A percentile compares a stretch with the other conserved stretches of the same genome.
phyloP scores from a whole-genome alignment of 2,113 vertebrate species.

The Ophiodon elongatus region DNA sequence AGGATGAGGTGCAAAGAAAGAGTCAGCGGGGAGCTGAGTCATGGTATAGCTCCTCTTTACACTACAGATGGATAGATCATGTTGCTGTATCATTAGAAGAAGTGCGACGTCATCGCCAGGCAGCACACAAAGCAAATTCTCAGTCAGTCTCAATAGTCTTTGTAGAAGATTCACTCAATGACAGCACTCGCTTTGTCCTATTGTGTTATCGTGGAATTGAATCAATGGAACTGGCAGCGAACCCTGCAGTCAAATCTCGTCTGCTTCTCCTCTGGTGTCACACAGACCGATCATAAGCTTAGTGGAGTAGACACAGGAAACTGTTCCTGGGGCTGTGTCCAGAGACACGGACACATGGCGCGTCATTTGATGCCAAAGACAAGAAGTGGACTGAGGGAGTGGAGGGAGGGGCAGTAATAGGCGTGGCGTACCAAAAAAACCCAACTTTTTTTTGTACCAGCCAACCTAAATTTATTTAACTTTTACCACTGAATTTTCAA shows the following conservation, averaged over 20 bases:
- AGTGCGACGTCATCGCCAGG: neutral
- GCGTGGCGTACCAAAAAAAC: too few species aligned
- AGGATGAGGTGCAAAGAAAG: neutral
- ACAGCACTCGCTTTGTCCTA: neutral
- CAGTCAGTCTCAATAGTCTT: neutral
- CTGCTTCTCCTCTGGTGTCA: neutral
- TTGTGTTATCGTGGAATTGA: neutral
- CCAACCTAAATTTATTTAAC: too few species aligned
- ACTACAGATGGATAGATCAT: neutral
- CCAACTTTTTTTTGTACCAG: too few species aligned
- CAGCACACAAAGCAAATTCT: neutral
- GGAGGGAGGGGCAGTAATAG: too few species aligned
- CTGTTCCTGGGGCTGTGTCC: slow-evolving; percentile 8
- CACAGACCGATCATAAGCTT: neutral
- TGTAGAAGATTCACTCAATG: neutral
- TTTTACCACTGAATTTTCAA: too few species aligned
- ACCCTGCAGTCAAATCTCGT: neutral
- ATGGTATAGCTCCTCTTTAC: neutral
- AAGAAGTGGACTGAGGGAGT: too few species aligned
- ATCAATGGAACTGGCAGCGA: neutral
- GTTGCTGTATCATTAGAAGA: neutral
- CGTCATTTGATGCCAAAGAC: neutral
- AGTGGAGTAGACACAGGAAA: neutral
- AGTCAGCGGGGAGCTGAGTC: slow-evolving; percentile 1
- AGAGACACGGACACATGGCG: neutral